Conservation (phyloP, 2,113 vertebrate genomes). For the Phasianus colchicus region DNA sequence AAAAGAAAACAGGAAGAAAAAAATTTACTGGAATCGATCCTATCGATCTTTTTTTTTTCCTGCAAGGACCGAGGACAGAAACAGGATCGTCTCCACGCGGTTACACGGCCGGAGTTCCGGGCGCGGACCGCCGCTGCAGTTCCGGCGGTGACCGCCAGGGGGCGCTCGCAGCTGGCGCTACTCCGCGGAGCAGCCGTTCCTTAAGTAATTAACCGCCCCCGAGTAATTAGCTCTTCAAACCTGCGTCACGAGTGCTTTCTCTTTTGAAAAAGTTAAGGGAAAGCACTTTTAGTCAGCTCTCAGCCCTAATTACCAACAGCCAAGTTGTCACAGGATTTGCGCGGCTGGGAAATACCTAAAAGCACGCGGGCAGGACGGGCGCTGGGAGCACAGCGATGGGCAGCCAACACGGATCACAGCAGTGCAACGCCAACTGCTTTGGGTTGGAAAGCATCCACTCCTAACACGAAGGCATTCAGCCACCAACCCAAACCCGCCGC, state of each 20-base stretch:
- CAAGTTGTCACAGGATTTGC: fast-evolving
- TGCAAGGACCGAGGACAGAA: too few species aligned
- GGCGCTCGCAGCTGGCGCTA: too few species aligned
- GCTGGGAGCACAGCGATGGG: too few species aligned
- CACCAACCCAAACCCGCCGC: neutral
- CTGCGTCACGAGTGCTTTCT: neutral
- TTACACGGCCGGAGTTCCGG: too few species aligned
- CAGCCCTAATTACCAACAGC: neutral
- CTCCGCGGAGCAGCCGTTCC: too few species aligned
- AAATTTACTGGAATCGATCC: neutral
- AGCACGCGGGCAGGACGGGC: too few species aligned
- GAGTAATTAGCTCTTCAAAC: neutral
- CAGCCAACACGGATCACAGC: fast-evolving
- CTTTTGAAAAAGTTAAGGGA: slow-evolving; percentile 7
- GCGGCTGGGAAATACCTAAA: fast-evolving
- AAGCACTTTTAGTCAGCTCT: neutral
- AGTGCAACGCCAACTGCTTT: fast-evolving
- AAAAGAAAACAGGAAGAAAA: neutral
- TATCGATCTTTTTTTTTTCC: too few species aligned
- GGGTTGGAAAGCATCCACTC: fast-evolving
- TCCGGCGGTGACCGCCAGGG: too few species aligned
- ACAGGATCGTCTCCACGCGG: too few species aligned
- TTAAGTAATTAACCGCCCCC: neutral
- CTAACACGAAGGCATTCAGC: fast-evolving
- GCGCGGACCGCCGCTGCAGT: too few species aligned